Evolutionary conservation across 2,888 invertebrate species (phyloP).

Genomic region (Amiota minor): DNA sequence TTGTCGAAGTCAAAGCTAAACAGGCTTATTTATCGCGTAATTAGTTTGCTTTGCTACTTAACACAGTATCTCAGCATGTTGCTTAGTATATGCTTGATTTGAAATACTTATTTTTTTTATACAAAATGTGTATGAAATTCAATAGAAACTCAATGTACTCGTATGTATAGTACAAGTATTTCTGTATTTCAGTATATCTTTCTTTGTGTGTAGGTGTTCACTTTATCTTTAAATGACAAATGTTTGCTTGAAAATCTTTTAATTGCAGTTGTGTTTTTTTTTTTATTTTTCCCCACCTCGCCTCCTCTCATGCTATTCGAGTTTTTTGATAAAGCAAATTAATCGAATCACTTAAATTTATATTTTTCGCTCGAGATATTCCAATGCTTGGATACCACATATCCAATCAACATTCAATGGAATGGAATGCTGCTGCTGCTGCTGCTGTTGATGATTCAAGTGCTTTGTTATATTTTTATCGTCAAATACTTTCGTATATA

Average conservation of each 20-base stretch:
- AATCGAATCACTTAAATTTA: slow-evolving; percentile 67
- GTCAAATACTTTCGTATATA: background rate
- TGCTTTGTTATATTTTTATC: background rate
- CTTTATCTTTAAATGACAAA: slow-evolving; percentile 65
- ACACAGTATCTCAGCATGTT: too few species aligned
- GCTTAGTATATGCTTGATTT: too few species aligned
- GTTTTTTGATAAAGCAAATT: slow-evolving; percentile 62
- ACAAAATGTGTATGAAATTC: too few species aligned
- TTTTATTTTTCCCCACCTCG: background rate
- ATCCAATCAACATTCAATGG: slow-evolving; percentile 1
- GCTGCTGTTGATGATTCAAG: slow-evolving; percentile 1
- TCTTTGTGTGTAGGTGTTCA: slow-evolving; percentile 55
- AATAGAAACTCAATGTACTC: too few species aligned
- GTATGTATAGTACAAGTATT: too few species aligned
- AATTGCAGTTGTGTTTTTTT: slow-evolving; percentile 58
- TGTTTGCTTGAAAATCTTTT: slow-evolving; percentile 65
- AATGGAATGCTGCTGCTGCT: background rate
- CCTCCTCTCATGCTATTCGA: background rate
- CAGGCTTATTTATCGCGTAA: slow-evolving; percentile 58
- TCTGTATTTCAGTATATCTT: slow-evolving; percentile 33
- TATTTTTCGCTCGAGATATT: slow-evolving; percentile 45
- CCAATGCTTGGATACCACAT: background rate
- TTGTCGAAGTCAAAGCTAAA: slow-evolving; percentile 17
- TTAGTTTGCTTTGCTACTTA: slow-evolving; percentile 51
- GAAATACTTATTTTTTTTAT: too few species aligned